Conservation (phyloP, 1,140 invertebrate species). For the Cyphomyrmex costatus region DNA sequence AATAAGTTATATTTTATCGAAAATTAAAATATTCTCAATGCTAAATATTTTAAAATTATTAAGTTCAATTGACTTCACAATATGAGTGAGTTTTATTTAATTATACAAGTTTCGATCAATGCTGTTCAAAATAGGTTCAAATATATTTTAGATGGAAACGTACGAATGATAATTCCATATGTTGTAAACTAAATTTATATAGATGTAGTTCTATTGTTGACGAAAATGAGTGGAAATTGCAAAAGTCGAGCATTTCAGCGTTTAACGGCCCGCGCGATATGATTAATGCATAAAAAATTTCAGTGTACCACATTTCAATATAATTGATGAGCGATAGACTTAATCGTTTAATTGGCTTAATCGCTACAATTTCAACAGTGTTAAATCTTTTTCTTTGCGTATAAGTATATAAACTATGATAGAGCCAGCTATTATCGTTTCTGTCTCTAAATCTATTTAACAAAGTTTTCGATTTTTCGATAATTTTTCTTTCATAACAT, state of each 20-base stretch:
- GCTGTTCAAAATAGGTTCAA: neutral
- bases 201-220: neutral
- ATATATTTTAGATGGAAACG: conserved; percentile 22
- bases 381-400: conserved; percentile 80
- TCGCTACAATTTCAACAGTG: conserved; percentile 72
- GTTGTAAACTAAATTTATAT: neutral
- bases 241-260: conserved; percentile 44
- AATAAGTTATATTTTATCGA: no score
- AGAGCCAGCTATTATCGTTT: conserved; percentile 85
- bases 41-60: no score
- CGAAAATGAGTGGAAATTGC: conserved; percentile 53
- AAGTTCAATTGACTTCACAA: no score
- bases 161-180: conserved; percentile 16
- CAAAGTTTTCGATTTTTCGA: conserved; percentile 75
- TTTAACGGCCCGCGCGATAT: conserved; percentile 52
- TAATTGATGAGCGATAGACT: conserved; percentile 58
- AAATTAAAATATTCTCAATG: no score
- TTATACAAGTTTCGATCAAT: neutral
- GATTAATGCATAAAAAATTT: conserved; percentile 54
- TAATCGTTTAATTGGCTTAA: conserved; percentile 61
- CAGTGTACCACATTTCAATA: conserved; percentile 41
- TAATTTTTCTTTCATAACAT: conserved; percentile 68
- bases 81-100: neutral
- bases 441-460: conserved; percentile 82
- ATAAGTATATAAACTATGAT: conserved; percentile 83